phyloP scores from a whole-genome alignment of 2,888 invertebrate genomes.

The Cancer borealis region DNA sequence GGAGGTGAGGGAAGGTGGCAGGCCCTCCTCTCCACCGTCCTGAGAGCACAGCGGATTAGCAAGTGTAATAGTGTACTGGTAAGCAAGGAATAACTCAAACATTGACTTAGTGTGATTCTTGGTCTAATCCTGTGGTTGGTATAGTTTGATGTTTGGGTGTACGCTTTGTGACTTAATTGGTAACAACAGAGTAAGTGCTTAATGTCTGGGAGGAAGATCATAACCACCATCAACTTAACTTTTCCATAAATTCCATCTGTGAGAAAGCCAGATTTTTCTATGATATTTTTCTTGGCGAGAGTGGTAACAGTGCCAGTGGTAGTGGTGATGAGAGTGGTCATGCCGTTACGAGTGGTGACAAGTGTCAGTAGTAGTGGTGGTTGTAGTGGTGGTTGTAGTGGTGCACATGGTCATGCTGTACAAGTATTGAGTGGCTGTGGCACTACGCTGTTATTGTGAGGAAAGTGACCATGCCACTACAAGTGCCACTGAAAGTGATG shows the following conservation, averaged over 20 bases:
- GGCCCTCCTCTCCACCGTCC: conserved; percentile 59
- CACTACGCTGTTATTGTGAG: neutral
- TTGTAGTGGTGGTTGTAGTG: neutral
- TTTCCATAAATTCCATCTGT: neutral
- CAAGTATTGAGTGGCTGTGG: neutral
- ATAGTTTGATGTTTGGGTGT: neutral
- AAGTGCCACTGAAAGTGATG: neutral
- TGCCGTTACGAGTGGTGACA: neutral
- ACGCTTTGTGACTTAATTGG: no score
- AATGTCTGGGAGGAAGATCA: neutral
- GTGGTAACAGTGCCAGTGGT: neutral
- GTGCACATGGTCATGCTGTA: neutral
- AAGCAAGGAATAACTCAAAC: neutral
- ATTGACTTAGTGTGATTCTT: neutral
- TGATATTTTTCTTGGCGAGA: neutral
- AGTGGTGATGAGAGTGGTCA: neutral
- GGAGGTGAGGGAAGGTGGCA: conserved; percentile 32
- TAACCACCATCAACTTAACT: neutral
- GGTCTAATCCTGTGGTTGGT: neutral
- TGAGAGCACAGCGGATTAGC: neutral
- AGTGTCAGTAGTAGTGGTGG: neutral
- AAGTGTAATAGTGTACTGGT: neutral
- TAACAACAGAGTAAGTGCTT: neutral
- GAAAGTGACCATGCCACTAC: neutral
- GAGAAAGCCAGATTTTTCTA: neutral